A percentile compares a stretch with the other conserved stretches of the same genome.
These are phyloP conservation scores for Ammospiza nelsoni DNA, from an alignment of 2,113 vertebrate genomes.

Conservation along the genomic window DNA sequence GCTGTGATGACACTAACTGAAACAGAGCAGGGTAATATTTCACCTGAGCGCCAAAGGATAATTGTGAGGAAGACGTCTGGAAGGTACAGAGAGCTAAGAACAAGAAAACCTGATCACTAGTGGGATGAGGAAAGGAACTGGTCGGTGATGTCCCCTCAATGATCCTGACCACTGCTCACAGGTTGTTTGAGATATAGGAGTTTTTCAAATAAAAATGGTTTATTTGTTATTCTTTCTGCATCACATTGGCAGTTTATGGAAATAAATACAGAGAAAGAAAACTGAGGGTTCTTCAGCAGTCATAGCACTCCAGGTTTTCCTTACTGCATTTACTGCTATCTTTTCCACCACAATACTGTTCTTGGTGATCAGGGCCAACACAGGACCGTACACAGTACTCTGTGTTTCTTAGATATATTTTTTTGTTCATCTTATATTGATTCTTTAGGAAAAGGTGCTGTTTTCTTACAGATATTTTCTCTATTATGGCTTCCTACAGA, in stretches of 20 bases:
- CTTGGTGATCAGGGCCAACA: background rate
- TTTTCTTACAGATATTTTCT: background rate
- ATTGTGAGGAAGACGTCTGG: background rate
- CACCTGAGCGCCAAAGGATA: background rate
- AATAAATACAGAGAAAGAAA: background rate
- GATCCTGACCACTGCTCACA: background rate
- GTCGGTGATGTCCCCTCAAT: fast-evolving
- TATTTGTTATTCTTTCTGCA: background rate
- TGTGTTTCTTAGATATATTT: background rate
- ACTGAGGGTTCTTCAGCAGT: background rate
- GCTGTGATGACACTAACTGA: background rate
- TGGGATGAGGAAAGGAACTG: background rate
- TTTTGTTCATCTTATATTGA: background rate
- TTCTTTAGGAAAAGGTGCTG: background rate
- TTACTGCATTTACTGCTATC: background rate
- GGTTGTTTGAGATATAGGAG: background rate
- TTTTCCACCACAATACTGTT: fast-evolving
- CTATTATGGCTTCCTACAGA: background rate
- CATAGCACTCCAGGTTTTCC: background rate
- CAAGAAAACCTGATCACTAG: background rate
- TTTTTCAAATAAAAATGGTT: background rate
- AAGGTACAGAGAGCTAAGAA: background rate
- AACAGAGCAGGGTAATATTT: background rate
- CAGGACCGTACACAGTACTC: background rate
- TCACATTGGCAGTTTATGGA: background rate